Evolutionary conservation across 2,113 vertebrate genomes (phyloP).

Genomic region (Cricetomys ansorgei): DNA sequence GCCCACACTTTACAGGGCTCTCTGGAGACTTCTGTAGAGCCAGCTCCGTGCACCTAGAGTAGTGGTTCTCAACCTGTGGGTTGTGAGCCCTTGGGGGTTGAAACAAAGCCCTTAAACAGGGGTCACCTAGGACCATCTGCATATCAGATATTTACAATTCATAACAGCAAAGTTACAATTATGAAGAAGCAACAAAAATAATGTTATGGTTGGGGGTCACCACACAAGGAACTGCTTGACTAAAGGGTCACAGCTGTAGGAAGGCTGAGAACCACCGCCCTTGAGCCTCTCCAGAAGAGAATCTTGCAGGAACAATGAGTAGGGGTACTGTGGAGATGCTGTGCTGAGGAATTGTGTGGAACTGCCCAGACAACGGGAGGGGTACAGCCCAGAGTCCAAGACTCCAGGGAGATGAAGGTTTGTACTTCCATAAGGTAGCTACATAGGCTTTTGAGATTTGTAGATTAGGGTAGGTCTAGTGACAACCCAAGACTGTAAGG

Average conservation of each 20-base stretch:
- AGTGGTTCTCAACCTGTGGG: too few species aligned
- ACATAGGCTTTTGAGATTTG: neutral
- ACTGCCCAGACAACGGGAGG: fast-evolving
- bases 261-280: too few species aligned
- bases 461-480: neutral
- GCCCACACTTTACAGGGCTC: too few species aligned
- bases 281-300: fast-evolving
- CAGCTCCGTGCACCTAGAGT: fast-evolving
- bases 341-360: neutral
- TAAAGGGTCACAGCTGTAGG: too few species aligned
- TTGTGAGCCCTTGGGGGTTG: too few species aligned
- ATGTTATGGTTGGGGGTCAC: too few species aligned
- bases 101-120: too few species aligned
- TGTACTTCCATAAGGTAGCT: neutral
- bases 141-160: too few species aligned
- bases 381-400: neutral
- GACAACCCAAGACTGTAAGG: neutral
- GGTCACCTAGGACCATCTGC: too few species aligned
- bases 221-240: too few species aligned
- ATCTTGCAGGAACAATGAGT: fast-evolving
- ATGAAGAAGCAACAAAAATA: too few species aligned
- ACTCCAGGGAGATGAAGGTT: neutral
- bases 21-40: neutral
- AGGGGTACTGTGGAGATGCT: neutral
- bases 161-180: too few species aligned